Evolutionary conservation across 2,888 invertebrate genomes (phyloP), one percentile per base, ranked within the genome.

Genomic region (Dryobotodes eremita): DNA sequence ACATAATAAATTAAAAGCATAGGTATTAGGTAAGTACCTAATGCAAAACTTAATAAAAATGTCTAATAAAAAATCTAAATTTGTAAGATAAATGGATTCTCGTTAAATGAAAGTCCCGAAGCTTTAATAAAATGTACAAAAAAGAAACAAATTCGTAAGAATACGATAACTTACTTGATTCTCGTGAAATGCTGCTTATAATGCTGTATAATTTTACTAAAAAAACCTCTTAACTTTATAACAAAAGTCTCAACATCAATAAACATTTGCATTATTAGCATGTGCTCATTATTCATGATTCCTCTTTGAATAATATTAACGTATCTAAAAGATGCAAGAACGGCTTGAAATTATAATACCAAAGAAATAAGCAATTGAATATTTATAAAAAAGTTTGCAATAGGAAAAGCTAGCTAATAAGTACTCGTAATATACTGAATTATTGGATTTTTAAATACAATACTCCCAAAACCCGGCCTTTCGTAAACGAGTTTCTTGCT

Each of bases 231-330:
- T 31, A 53, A 46, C 50, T 15, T 61, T 26, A 15, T 42, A 66
- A 61, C 23, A 55, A 59, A 70, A 82, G 62, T 74, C 11, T 68
- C 5, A 23, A 80, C 68, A 23, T 31, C 68, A 82, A 61, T 55
- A 80, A 83, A 48, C 15, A 50, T 46, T 82, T 64, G 36, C 61
- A 61, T 66, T 82, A 66, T 74, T 74, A 55, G 57, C 74, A 66
- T 53, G 20, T 46, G 23, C 46, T 79, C 36, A 53, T 74, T 74
- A 66, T 79, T 79, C 75, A 53, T 61, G 59, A 59, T 42, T 68
- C 20, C 36, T 59, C n/a, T 61, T 74, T 48, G 59, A 79, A 82
- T 66, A 53, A 73, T 48, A 71, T 31, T 57, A 50, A 59, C 70
- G 13, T 71, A 42, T 17, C n/a, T 79, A 36, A 31, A 77, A 23